Conservation (phyloP, 2,888 invertebrate genomes). For the Neocrepidodera transversa region DNA sequence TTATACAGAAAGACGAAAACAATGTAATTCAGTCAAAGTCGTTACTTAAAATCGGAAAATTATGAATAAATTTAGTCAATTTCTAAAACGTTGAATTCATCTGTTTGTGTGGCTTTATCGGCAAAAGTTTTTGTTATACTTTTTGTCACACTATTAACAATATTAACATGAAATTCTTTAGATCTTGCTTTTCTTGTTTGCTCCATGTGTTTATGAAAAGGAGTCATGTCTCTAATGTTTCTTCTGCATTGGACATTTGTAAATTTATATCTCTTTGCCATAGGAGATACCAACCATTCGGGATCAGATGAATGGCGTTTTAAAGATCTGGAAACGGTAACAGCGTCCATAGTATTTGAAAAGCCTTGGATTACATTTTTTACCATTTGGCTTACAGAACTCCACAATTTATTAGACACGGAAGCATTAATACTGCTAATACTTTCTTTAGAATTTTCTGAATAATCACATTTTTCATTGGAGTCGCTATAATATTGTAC, state of each 20-base stretch:
- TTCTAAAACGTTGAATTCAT: no score
- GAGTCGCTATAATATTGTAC: background rate
- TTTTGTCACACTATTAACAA: constrained; percentile 14
- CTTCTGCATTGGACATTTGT: constrained; percentile 52
- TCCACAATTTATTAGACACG: constrained; percentile 24
- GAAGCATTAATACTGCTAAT: constrained; percentile 6
- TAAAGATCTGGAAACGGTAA: constrained; percentile 11
- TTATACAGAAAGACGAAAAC: no score
- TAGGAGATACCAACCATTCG: constrained; percentile 35
- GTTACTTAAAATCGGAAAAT: no score
- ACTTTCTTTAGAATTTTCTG: constrained; percentile 4
- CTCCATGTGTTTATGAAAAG: constrained; percentile 20
- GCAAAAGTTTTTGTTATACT: constrained; percentile 33
- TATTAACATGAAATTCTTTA: constrained; percentile 27
- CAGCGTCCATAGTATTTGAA: constrained; percentile 19
- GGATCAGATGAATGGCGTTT: constrained; percentile 34
- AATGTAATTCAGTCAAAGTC: no score
- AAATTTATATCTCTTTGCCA: constrained; percentile 49
- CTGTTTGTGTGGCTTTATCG: constrained; percentile 54
- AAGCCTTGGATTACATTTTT: constrained; percentile 28
- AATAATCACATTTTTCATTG: background rate
- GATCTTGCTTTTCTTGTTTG: constrained; percentile 4
- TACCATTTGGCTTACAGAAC: constrained; percentile 32
- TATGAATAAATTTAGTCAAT: no score
- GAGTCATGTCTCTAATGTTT: constrained; percentile 46